phyloP scores from a whole-genome alignment of 2,797 vertebrate genomes.

The Enteromius viviparus region DNA sequence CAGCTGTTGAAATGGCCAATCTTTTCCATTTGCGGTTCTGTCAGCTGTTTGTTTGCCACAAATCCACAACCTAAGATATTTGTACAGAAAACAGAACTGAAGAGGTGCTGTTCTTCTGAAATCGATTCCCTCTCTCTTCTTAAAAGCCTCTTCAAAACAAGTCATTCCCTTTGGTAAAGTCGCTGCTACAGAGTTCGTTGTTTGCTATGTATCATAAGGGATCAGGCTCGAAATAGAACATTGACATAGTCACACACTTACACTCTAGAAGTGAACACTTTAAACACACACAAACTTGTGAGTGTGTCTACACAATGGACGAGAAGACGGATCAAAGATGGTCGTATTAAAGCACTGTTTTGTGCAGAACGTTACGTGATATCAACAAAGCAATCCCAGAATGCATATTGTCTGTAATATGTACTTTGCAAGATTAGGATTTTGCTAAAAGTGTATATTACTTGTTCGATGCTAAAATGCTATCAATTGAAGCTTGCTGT shows the following conservation, averaged over 20 bases:
- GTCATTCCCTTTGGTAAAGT: conserved; percentile 48
- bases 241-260: conserved; percentile 18
- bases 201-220: conserved; percentile 49
- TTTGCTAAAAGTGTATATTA: not conserved
- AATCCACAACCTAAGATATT: conserved; percentile 38
- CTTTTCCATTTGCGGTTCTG: conserved; percentile 34
- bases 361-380: conserved; percentile 29
- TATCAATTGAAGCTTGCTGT: not conserved
- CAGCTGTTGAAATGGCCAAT: conserved; percentile 10
- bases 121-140: conserved; percentile 48
- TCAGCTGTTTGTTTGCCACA: conserved; percentile 45
- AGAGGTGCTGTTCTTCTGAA: conserved; percentile 30
- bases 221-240: conserved; percentile 38
- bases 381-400: conserved; percentile 12
- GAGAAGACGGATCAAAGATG: conserved; percentile 1
- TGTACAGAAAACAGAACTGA: conserved; percentile 42
- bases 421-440: not conserved
- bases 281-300: conserved; percentile 23
- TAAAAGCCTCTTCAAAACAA: conserved; percentile 52
- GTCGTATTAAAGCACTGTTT: not conserved
- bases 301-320: not conserved
- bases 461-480: not conserved
- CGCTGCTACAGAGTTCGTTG: conserved; percentile 26
- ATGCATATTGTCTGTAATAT: not conserved
- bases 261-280: conserved; percentile 10